Conservation (phyloP, 2,113 vertebrate species). For the Peromyscus polionotus region DNA sequence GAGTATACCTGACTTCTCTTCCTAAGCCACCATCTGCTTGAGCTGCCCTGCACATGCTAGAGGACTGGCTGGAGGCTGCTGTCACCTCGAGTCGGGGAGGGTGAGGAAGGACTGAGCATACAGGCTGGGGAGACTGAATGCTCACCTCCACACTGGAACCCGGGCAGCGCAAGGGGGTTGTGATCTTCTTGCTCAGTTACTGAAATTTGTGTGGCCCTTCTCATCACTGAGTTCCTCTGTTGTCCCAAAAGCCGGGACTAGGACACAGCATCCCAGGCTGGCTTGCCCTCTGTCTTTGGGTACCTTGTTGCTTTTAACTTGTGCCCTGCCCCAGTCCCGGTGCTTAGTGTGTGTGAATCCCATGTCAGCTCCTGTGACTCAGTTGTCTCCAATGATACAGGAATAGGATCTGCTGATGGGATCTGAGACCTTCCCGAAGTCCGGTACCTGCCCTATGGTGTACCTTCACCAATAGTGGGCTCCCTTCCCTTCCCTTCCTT, state of each 20-base stretch:
- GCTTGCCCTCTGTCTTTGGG: not conserved
- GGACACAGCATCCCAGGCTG: conserved; percentile 19
- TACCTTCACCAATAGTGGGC: conserved; percentile 31
- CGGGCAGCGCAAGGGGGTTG: not conserved
- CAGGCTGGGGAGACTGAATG: not conserved
- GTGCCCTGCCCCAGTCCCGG: not conserved
- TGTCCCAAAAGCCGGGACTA: conserved; percentile 41
- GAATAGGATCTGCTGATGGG: conserved; percentile 23
- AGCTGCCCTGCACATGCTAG: conserved; percentile 24
- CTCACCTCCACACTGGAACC: not conserved
- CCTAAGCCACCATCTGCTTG: conserved; percentile 52
- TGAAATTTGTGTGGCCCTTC: not conserved
- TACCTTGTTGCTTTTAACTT: not conserved
- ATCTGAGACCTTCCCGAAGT: conserved; percentile 27
- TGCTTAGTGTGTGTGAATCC: conserved; percentile 19
- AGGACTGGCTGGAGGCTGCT: conserved; percentile 42
- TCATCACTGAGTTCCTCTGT: not conserved
- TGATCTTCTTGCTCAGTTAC: not conserved
- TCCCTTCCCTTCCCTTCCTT: conserved; percentile 4
- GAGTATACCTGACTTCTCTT: conserved; percentile 80
- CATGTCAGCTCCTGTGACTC: conserved; percentile 1
- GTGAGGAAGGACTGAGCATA: not conserved
- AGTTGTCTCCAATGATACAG: not conserved
- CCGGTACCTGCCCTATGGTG: conserved; percentile 18
- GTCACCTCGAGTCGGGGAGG: not conserved